Evolutionary conservation across 2,797 vertebrate species (phyloP).

Genomic region (Numenius phaeopus): DNA sequence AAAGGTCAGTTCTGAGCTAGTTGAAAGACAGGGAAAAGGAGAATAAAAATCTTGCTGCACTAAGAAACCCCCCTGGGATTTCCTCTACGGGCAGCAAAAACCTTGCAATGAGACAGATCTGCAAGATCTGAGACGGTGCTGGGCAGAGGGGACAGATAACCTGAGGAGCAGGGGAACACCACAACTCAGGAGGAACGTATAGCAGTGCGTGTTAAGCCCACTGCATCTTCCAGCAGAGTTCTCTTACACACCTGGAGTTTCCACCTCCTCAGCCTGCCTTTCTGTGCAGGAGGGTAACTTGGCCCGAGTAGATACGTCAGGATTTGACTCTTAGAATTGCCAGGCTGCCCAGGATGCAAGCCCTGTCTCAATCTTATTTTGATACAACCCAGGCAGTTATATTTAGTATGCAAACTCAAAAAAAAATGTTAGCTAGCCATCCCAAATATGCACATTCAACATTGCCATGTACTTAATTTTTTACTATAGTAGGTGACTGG

Average conservation of each 20-base stretch:
- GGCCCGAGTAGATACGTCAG: fast-evolving
- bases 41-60: neutral
- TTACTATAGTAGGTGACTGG: neutral
- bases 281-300: neutral
- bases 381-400: neutral
- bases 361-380: neutral
- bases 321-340: neutral
- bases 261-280: neutral
- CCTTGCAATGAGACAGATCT: neutral
- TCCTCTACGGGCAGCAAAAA: neutral
- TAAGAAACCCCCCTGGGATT: neutral
- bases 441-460: neutral
- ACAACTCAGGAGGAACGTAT: neutral
- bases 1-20: neutral
- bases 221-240: neutral
- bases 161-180: neutral
- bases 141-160: neutral
- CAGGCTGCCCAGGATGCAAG: neutral
- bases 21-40: neutral
- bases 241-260: neutral
- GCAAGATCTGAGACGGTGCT: neutral
- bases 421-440: neutral
- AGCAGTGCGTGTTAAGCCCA: neutral
- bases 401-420: neutral
- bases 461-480: neutral